phyloP scores from a whole-genome alignment of 2,113 vertebrate genomes.

The Oenanthe oenanthe region DNA sequence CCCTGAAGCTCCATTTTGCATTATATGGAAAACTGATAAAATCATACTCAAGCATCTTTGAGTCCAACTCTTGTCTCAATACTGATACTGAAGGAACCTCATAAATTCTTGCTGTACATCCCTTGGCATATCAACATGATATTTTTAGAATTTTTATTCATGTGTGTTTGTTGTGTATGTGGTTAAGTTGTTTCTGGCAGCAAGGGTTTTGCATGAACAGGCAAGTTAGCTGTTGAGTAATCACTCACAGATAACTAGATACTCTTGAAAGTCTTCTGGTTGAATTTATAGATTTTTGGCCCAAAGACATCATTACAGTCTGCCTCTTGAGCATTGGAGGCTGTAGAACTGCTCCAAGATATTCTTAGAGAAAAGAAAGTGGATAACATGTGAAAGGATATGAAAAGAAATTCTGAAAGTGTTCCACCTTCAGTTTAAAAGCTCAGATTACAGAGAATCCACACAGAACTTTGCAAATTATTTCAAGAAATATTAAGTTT shows the following conservation, averaged over 20 bases:
- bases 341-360: neutral
- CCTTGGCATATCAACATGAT: neutral
- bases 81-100: neutral
- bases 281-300: neutral
- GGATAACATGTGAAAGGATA: neutral
- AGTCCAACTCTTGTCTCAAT: neutral
- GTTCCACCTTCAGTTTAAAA: neutral
- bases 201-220: neutral
- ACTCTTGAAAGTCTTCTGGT: neutral
- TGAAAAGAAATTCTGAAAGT: neutral
- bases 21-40: neutral
- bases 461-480: neutral
- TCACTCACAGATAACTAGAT: neutral
- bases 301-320: neutral
- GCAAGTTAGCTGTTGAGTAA: neutral
- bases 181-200: neutral
- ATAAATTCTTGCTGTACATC: neutral
- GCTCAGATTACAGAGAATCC: neutral
- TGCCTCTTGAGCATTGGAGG: neutral
- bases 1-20: neutral
- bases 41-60: accelerated
- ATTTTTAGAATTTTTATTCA: neutral
- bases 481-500: neutral
- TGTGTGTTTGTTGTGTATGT: neutral
- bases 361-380: neutral